phyloP scores from a whole-genome alignment of 2,113 vertebrate species.

The Larimichthys crocea region DNA sequence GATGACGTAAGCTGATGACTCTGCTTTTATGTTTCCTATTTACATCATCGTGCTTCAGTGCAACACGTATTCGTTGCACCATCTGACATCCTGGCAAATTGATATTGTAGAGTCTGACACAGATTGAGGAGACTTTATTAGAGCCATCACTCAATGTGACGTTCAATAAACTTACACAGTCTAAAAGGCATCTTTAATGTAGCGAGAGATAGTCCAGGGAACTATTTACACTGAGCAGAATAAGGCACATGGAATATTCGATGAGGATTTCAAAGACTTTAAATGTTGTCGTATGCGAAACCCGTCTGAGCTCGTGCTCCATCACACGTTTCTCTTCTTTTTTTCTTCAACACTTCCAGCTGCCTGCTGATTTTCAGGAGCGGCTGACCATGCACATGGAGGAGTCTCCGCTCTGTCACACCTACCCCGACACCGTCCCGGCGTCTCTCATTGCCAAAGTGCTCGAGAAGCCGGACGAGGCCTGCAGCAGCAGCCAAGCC shows the following conservation, averaged over 20 bases:
- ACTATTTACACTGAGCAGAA: not conserved
- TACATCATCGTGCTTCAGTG: not conserved
- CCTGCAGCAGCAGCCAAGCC: constrained; percentile 86
- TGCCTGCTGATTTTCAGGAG: constrained; percentile 94
- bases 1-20: not conserved
- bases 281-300: constrained; percentile 1
- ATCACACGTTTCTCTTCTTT: constrained; percentile 1
- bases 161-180: not conserved
- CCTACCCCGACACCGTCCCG: constrained; percentile 90
- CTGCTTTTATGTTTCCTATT: not conserved
- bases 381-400: constrained; percentile 92
- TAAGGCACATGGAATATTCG: not conserved
- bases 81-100: not conserved
- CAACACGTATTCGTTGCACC: not conserved
- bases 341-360: constrained; percentile 75
- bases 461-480: constrained; percentile 92
- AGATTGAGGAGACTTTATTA: not conserved
- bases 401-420: constrained; percentile 88
- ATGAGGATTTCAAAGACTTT: not conserved
- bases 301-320: not conserved
- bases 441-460: constrained; percentile 91
- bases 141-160: not conserved
- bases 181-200: not conserved
- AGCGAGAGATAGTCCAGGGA: not conserved
- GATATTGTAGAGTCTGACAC: not conserved